Conservation (phyloP, 2,888 invertebrate genomes). For the Octodonta nipae region DNA sequence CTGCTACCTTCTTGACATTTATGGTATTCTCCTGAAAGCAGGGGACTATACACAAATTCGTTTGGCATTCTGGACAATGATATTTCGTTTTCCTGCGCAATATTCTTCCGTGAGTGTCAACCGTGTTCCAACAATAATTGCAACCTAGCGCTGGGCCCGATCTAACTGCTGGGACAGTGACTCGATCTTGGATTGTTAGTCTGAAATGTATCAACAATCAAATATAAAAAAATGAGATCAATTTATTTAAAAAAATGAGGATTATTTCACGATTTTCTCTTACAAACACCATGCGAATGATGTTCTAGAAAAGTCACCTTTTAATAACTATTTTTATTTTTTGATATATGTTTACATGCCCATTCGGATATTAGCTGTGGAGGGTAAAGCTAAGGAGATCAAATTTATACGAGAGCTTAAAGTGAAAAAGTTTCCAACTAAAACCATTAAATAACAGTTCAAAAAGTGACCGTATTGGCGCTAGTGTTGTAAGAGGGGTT, state of each 20-base stretch:
- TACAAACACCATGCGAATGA: background rate
- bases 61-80: conserved; percentile 80
- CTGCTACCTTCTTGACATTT: background rate
- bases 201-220: too few relatives aligned
- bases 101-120: conserved; percentile 69
- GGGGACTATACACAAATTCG: conserved; percentile 77
- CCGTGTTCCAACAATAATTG: conserved; percentile 84
- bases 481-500: too few relatives aligned
- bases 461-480: too few relatives aligned
- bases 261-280: background rate
- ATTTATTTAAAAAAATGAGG: background rate
- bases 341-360: too few relatives aligned
- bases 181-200: conserved; percentile 44
- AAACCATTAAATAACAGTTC: too few relatives aligned
- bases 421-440: too few relatives aligned
- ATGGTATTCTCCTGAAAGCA: conserved; percentile 35
- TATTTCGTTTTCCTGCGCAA: conserved; percentile 77
- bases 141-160: conserved; percentile 76
- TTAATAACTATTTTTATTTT: too few relatives aligned
- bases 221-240: too few relatives aligned
- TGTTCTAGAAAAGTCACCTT: too few relatives aligned
- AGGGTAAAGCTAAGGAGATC: too few relatives aligned
- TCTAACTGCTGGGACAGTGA: conserved; percentile 71
- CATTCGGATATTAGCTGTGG: too few relatives aligned
- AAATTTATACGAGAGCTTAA: too few relatives aligned